Conservation (phyloP, 2,888 invertebrate species). For the Galerucella pusilla region DNA sequence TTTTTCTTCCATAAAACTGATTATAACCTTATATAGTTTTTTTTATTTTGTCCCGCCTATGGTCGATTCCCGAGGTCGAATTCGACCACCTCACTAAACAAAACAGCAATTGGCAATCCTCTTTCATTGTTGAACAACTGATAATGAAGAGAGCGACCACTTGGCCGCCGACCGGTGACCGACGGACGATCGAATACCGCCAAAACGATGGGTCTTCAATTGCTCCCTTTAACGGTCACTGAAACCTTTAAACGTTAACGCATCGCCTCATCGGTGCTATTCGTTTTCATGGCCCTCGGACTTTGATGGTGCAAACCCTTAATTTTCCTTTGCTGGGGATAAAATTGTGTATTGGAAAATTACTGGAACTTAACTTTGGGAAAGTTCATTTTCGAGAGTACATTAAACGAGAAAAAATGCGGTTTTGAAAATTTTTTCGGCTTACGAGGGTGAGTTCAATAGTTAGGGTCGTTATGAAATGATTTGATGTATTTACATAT, state of each 20-base stretch:
- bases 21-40: neutral
- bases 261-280: constrained; percentile 44
- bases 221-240: constrained; percentile 40
- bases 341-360: constrained; percentile 17
- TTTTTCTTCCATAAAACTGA: no score
- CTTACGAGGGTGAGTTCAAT: no score
- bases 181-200: constrained; percentile 28
- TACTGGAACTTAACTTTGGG: constrained; percentile 1
- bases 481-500: no score
- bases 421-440: constrained; percentile 41
- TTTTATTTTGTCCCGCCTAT: constrained; percentile 30
- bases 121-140: constrained; percentile 52
- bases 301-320: constrained; percentile 27
- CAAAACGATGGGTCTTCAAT: constrained; percentile 39
- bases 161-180: constrained; percentile 22
- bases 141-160: constrained; percentile 49
- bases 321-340: constrained; percentile 21
- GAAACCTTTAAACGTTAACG: constrained; percentile 43
- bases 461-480: no score
- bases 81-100: constrained; percentile 27
- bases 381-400: constrained; percentile 9
- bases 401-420: constrained; percentile 35
- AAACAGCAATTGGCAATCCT: constrained; percentile 48
- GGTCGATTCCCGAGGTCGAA: constrained; percentile 22
- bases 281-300: constrained; percentile 24